Evolutionary conservation across 2,797 vertebrate species (phyloP).

Genomic region (Microcaecilia unicolor): DNA sequence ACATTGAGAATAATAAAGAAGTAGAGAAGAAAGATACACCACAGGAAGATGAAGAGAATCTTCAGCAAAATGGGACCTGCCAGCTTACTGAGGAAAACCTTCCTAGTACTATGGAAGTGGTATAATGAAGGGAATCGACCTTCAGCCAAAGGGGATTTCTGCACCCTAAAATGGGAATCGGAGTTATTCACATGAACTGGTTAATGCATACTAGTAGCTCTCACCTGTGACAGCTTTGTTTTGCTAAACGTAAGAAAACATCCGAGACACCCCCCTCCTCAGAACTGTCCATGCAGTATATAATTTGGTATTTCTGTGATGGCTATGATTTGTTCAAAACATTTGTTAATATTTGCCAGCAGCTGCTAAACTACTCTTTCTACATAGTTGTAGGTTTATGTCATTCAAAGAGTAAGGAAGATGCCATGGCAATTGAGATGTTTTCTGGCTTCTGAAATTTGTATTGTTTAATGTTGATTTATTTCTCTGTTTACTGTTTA

Average conservation of each 20-base stretch:
- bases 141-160: slow-evolving; percentile 44
- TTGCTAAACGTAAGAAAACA: slow-evolving; percentile 33
- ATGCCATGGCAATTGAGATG: slow-evolving; percentile 37
- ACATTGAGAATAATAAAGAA: slow-evolving; percentile 49
- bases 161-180: slow-evolving; percentile 34
- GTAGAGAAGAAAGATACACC: slow-evolving; percentile 47
- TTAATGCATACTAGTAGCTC: slow-evolving; percentile 24
- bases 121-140: too few species aligned
- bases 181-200: slow-evolving; percentile 26
- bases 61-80: slow-evolving; percentile 80
- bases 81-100: slow-evolving; percentile 56
- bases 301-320: slow-evolving; percentile 40
- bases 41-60: slow-evolving; percentile 48
- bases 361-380: slow-evolving; percentile 20
- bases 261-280: slow-evolving; percentile 33
- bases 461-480: neutral
- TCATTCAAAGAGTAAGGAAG: neutral
- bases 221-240: slow-evolving; percentile 34
- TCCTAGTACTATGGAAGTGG: slow-evolving; percentile 36
- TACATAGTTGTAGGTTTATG: neutral
- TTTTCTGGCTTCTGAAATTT: too few species aligned
- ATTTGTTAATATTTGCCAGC: slow-evolving; percentile 40
- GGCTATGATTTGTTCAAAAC: slow-evolving; percentile 28
- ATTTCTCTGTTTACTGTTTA: slow-evolving; percentile 39
- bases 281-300: slow-evolving; percentile 23